Conservation (phyloP, 2,888 invertebrate species). For the Tenthredo notha region DNA sequence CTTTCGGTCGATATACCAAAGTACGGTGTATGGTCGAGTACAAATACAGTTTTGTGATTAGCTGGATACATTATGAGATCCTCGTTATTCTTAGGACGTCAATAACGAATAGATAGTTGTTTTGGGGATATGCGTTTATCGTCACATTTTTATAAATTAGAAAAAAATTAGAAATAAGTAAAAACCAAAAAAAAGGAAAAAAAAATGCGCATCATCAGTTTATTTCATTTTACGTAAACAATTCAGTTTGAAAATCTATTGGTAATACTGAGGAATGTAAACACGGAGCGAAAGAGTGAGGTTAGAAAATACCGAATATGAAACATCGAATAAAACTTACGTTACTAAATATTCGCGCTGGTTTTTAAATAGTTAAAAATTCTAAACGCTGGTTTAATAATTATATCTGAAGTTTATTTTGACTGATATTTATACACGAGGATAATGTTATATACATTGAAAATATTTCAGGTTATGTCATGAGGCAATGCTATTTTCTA, state of each 20-base stretch:
- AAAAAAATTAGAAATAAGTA: neutral
- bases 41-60: conserved; percentile 97
- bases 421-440: neutral
- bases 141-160: neutral
- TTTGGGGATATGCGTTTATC: neutral
- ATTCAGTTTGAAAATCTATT: neutral
- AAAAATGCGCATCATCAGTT: neutral
- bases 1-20: conserved; percentile 92
- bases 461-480: neutral
- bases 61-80: conserved; percentile 82
- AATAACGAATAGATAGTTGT: neutral
- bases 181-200: neutral
- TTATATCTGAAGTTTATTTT: neutral
- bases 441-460: neutral
- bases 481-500: neutral
- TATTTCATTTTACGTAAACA: neutral
- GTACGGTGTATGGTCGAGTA: conserved; percentile 95
- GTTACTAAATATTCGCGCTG: neutral
- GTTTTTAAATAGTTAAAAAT: neutral
- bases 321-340: neutral
- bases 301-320: neutral
- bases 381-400: neutral
- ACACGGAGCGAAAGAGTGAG: neutral
- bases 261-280: neutral
- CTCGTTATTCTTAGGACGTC: neutral